phyloP scores from a whole-genome alignment of 1,140 invertebrate species.

The Phortica variegata region DNA sequence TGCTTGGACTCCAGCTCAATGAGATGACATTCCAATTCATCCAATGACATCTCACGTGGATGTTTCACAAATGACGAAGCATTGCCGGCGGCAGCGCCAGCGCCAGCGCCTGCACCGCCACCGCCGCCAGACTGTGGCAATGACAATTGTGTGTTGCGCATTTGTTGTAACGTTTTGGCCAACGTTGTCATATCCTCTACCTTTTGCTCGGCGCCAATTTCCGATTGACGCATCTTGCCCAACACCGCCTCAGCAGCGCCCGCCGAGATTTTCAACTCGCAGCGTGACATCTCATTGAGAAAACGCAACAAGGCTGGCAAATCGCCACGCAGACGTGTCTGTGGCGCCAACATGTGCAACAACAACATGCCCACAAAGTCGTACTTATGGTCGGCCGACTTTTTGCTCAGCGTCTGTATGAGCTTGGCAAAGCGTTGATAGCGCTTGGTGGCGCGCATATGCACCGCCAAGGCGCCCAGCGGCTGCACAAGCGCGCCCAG shows the following conservation, averaged over 20 bases:
- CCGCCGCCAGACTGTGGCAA: constrained; percentile 11
- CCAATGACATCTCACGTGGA: constrained; percentile 57
- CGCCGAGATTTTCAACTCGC: constrained; percentile 31
- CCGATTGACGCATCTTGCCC: background rate
- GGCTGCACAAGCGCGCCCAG: constrained; percentile 22
- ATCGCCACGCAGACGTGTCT: constrained; percentile 36
- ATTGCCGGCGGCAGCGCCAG: constrained; percentile 5
- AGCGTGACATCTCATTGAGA: constrained; percentile 35
- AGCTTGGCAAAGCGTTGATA: constrained; percentile 34
- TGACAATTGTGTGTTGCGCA: constrained; percentile 23
- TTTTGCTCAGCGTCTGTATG: constrained; percentile 24
- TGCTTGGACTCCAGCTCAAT: constrained; percentile 58
- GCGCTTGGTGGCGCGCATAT: constrained; percentile 40
- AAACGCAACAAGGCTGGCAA: constrained; percentile 22
- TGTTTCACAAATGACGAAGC: constrained; percentile 39
- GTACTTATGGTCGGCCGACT: constrained; percentile 20
- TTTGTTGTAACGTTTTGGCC: constrained; percentile 27
- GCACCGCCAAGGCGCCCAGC: constrained; percentile 27
- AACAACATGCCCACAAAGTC: constrained; percentile 41
- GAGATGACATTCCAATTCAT: constrained; percentile 60
- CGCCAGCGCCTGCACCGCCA: background rate
- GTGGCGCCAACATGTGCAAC: constrained; percentile 32
- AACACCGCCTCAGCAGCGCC: constrained; percentile 29
- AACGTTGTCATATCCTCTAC: constrained; percentile 12
- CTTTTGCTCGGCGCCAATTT: background rate